These are phyloP conservation scores for Frankliniella fusca DNA, from an alignment of 2,888 invertebrate species.

Conservation along the genomic window DNA sequence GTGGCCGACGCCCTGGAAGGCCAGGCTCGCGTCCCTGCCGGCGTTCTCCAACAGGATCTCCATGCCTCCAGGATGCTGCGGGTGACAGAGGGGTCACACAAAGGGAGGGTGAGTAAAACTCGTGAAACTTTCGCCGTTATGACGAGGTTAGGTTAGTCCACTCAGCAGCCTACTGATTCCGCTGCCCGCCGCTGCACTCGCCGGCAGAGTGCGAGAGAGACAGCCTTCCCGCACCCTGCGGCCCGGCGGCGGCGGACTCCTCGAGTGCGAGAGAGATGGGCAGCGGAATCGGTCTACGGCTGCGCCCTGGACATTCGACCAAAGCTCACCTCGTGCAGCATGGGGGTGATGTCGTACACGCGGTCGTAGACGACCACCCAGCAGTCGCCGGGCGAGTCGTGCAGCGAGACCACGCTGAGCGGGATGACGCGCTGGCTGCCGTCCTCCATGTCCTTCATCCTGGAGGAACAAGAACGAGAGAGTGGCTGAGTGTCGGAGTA, in stretches of 20 bases:
- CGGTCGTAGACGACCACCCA: slow-evolving; percentile 86
- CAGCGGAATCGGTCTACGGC: neutral
- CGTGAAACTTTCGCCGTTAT: no score
- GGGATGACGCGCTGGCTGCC: slow-evolving; percentile 49
- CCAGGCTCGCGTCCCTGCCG: slow-evolving; percentile 76
- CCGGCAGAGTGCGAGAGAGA: neutral
- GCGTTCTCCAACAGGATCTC: slow-evolving; percentile 80
- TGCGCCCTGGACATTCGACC: neutral
- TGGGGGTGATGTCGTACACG: slow-evolving; percentile 75
- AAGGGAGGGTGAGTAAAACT: no score
- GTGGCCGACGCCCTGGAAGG: slow-evolving; percentile 77
- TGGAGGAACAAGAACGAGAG: no score
- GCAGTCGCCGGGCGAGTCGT: slow-evolving; percentile 68
- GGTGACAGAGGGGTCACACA: slow-evolving; percentile 42
- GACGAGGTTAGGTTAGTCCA: no score
- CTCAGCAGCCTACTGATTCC: no score
- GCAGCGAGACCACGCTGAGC: slow-evolving; percentile 71
- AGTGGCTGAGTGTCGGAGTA: no score
- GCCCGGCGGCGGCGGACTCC: neutral
- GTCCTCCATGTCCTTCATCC: neutral
- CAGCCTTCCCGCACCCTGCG: neutral
- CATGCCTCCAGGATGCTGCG: slow-evolving; percentile 76
- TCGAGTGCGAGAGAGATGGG: no score
- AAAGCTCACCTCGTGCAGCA: slow-evolving; percentile 60
- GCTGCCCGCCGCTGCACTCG: neutral